Percentiles rank a stretch among this genome's conserved stretches.
These are phyloP conservation scores for Coenonympha glycerion DNA, from an alignment of 2,888 invertebrate genomes.

Conservation along the genomic window DNA sequence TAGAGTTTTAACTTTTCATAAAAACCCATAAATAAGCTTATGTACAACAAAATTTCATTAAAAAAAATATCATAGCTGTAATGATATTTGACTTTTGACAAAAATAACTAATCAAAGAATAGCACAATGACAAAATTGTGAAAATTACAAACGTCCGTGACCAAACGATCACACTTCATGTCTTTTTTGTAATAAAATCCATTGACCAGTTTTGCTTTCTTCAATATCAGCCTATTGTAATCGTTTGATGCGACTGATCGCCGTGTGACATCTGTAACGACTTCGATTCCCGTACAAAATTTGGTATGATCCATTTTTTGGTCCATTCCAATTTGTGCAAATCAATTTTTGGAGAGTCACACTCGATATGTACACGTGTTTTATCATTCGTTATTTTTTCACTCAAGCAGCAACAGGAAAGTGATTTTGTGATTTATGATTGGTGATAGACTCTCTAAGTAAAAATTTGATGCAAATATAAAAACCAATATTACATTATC, in stretches of 20 bases:
- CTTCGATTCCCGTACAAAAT: constrained; percentile 14
- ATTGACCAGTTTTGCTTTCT: not conserved
- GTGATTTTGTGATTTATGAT: too few relatives aligned
- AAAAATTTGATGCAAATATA: too few relatives aligned
- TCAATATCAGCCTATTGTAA: constrained; percentile 13
- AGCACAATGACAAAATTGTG: constrained; percentile 9
- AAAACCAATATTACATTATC: too few relatives aligned
- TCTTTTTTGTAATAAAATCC: constrained; percentile 9
- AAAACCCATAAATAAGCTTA: too few relatives aligned
- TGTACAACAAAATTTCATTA: too few relatives aligned
- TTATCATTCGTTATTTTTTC: too few relatives aligned
- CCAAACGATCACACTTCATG: constrained; percentile 7
- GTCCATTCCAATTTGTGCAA: not conserved
- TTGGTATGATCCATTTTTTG: not conserved
- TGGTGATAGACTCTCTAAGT: too few relatives aligned
- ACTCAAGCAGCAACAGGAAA: too few relatives aligned
- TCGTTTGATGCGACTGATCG: constrained; percentile 35
- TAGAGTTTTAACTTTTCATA: too few relatives aligned
- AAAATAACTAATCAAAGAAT: too few relatives aligned
- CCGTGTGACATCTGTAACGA: constrained; percentile 36
- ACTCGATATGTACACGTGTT: too few relatives aligned
- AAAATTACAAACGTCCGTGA: constrained; percentile 10
- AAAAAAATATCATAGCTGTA: too few relatives aligned
- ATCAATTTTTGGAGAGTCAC: not conserved
- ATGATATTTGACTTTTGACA: constrained; percentile 7